A percentile compares a stretch with the other conserved stretches of the same genome.
Evolutionary conservation across 2,888 invertebrate genomes (phyloP).

Genomic region (Calliopum simillimum): DNA sequence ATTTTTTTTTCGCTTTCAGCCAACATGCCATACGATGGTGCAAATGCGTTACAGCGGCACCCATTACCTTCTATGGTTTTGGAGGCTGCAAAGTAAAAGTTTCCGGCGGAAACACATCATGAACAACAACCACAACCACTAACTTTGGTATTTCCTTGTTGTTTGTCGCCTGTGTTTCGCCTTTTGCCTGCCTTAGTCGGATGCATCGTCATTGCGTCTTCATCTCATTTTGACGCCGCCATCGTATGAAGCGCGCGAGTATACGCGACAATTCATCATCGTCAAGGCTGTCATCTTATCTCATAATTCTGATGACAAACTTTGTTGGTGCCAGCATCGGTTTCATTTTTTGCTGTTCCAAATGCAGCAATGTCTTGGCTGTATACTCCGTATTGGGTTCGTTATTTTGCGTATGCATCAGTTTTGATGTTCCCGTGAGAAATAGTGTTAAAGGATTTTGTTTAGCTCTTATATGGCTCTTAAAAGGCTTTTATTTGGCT

Average conservation of each 20-base stretch:
- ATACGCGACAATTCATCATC: constrained; percentile 20
- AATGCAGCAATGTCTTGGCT: constrained; percentile 6
- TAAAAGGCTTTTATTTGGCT: too few relatives aligned
- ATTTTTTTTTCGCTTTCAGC: not conserved
- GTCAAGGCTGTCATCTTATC: constrained; percentile 27
- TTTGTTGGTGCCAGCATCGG: not conserved
- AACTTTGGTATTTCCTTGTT: constrained; percentile 19
- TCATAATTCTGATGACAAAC: constrained; percentile 27
- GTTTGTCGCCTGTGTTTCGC: not conserved
- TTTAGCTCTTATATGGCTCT: too few relatives aligned
- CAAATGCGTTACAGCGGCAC: not conserved
- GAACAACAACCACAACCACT: not conserved
- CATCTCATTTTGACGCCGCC: constrained; percentile 6
- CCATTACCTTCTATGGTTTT: not conserved
- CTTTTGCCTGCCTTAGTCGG: not conserved
- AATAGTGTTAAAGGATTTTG: too few relatives aligned
- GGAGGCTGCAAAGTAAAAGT: constrained; percentile 5
- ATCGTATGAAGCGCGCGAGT: not conserved
- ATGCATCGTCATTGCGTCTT: not conserved
- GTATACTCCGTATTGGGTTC: too few relatives aligned
- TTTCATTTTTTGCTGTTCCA: not conserved
- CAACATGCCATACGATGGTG: not conserved
- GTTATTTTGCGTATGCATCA: too few relatives aligned
- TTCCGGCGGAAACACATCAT: constrained; percentile 18
- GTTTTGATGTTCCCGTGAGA: too few relatives aligned